Conservation (phyloP, 2,888 invertebrate species). For the Drosophila meridionalis region DNA sequence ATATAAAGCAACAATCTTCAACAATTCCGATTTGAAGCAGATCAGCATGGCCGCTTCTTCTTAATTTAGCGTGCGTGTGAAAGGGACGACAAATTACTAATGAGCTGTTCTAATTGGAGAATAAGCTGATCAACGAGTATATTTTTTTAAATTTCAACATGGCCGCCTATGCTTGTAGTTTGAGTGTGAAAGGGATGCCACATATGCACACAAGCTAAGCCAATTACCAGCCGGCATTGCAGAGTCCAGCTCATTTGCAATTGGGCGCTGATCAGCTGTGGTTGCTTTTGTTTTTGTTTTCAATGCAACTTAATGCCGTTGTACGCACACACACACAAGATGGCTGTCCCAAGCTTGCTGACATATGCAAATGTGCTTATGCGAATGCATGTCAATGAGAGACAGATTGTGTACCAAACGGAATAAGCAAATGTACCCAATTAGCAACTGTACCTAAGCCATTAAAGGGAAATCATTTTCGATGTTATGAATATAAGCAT, state of each 20-base stretch:
- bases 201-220: background rate
- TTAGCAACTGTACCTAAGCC: background rate
- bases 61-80: background rate
- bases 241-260: slow-evolving; percentile 1
- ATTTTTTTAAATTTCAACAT: background rate
- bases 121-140: background rate
- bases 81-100: background rate
- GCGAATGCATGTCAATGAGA: background rate
- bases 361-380: slow-evolving; percentile 7
- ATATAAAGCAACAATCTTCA: background rate
- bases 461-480: background rate
- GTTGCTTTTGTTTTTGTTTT: background rate
- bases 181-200: background rate
- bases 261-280: slow-evolving; percentile 6
- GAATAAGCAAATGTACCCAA: background rate
- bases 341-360: slow-evolving; percentile 1
- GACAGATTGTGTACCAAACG: background rate
- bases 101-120: background rate
- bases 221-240: background rate
- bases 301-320: slow-evolving; percentile 5
- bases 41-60: background rate
- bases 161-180: too few species aligned
- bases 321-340: slow-evolving; percentile 4
- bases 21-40: background rate
- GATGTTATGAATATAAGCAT: background rate